Evolutionary conservation across 2,797 vertebrate species (phyloP).

Genomic region (Netta rufina): DNA sequence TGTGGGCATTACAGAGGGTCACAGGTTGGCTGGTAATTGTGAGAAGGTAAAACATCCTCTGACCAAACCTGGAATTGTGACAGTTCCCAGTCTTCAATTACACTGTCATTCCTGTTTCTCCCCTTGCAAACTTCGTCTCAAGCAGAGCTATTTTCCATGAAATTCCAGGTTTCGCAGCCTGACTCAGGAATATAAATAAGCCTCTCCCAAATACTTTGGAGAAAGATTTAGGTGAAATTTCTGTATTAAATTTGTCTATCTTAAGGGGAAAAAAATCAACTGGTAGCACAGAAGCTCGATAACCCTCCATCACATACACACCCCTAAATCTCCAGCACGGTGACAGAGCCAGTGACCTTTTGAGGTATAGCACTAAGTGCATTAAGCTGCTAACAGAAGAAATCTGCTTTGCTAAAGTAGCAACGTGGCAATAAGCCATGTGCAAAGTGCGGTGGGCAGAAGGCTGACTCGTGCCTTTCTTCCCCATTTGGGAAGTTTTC

Average conservation of each 20-base stretch:
- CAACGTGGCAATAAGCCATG: not conserved
- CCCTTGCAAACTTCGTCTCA: not conserved
- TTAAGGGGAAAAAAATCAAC: not conserved
- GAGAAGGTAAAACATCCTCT: not conserved
- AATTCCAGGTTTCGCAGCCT: not conserved
- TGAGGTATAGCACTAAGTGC: not conserved
- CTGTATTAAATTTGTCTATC: not conserved
- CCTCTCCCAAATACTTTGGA: not conserved
- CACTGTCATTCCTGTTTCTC: not conserved
- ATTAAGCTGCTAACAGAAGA: slow-evolving; percentile 2
- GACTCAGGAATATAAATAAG: not conserved
- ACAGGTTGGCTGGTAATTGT: not conserved
- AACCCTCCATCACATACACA: not conserved
- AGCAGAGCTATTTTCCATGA: not conserved
- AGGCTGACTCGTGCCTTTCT: not conserved
- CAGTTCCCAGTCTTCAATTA: not conserved
- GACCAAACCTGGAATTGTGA: not conserved
- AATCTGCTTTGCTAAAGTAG: not conserved
- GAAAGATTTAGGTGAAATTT: not conserved
- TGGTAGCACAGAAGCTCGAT: not conserved
- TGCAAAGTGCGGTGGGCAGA: not conserved
- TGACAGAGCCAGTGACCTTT: not conserved
- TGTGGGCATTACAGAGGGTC: not conserved
- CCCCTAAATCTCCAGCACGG: not conserved
- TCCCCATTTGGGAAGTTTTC: not conserved